Evolutionary conservation across 1,140 invertebrate species (phyloP).

Genomic region (Lepidurus arcticus): DNA sequence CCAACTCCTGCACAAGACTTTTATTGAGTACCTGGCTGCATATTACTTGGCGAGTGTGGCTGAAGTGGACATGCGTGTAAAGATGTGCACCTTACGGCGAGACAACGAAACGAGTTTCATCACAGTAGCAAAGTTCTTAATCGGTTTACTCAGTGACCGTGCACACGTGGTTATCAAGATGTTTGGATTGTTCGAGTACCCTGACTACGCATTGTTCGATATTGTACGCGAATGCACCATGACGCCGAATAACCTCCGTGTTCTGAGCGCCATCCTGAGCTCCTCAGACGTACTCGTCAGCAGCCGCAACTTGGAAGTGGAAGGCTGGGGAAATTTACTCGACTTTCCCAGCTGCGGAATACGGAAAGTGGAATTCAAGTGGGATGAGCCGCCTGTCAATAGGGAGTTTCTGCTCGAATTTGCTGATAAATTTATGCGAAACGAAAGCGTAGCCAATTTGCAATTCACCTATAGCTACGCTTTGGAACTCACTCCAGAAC

Average conservation of each 20-base stretch:
- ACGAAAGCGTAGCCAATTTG: neutral
- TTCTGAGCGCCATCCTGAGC: neutral
- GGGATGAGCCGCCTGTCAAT: neutral
- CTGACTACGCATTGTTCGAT: constrained; percentile 20
- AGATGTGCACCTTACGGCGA: neutral
- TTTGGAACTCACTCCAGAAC: neutral
- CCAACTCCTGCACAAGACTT: constrained; percentile 26
- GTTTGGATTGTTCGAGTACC: constrained; percentile 7
- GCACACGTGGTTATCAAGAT: neutral
- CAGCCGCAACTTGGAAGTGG: constrained; percentile 13
- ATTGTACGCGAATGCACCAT: constrained; percentile 13
- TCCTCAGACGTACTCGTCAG: neutral
- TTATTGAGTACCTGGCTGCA: constrained; percentile 25
- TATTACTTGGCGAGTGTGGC: constrained; percentile 16
- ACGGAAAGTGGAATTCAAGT: constrained; percentile 9
- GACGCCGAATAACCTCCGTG: neutral
- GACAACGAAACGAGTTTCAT: constrained; percentile 18
- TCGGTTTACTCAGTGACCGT: neutral
- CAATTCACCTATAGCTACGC: neutral
- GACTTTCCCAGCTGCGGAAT: neutral
- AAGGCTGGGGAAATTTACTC: constrained; percentile 26
- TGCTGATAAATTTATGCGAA: neutral
- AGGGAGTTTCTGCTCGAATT: neutral
- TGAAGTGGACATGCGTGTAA: neutral
- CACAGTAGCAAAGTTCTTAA: constrained; percentile 24